Conservation (phyloP, 2,888 invertebrate genomes). For the Cinara cedri region DNA sequence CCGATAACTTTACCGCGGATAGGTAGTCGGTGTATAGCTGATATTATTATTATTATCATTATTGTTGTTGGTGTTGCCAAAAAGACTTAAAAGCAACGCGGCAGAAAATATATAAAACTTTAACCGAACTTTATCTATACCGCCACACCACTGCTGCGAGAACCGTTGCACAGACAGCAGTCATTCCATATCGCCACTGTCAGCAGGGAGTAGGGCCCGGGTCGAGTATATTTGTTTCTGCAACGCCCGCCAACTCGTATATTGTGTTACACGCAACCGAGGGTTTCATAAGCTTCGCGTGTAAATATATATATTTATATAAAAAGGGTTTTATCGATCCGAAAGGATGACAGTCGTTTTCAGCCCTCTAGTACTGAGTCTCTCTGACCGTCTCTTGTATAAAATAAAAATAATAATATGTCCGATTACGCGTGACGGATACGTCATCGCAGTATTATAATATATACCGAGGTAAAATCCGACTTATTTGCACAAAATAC, state of each 20-base stretch:
- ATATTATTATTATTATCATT: no score
- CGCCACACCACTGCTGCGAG: not conserved
- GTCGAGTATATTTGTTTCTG: not conserved
- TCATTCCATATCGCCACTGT: not conserved
- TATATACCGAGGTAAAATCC: conserved; percentile 24
- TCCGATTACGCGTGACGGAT: conserved; percentile 33
- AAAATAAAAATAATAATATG: not conserved
- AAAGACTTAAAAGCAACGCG: conserved; percentile 39
- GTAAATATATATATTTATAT: conserved; percentile 12
- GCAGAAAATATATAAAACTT: conserved; percentile 44
- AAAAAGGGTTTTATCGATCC: conserved; percentile 51
- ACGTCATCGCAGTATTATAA: not conserved
- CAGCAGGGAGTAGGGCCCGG: not conserved
- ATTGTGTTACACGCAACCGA: not conserved
- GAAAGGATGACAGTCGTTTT: conserved; percentile 51
- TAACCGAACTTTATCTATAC: conserved; percentile 42
- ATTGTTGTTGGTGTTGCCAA: conserved; percentile 30
- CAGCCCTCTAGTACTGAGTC: conserved; percentile 31
- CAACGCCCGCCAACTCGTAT: not conserved
- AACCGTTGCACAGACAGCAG: not conserved
- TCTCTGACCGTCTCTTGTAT: conserved; percentile 23
- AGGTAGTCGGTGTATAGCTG: not conserved
- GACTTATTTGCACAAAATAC: conserved; percentile 49
- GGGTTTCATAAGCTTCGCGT: conserved; percentile 12
- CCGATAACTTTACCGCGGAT: conserved; percentile 4